Evolutionary conservation across 2,797 vertebrate species (phyloP).

Genomic region (Basileuterus tristriatus): DNA sequence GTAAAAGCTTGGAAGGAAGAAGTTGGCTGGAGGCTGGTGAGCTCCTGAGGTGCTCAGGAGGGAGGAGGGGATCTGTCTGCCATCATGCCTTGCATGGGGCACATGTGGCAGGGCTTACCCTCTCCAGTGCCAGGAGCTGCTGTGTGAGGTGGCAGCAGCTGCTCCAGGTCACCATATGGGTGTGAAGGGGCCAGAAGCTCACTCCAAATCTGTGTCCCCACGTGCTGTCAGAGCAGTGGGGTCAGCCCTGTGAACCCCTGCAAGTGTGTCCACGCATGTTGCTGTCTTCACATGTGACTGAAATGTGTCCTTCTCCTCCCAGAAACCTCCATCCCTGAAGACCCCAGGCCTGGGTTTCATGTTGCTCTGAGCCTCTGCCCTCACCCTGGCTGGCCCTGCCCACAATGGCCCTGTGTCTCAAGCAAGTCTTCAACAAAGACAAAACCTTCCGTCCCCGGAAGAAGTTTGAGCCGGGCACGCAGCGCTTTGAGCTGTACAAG

Average conservation of each 20-base stretch:
- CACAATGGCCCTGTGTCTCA: constrained; percentile 91
- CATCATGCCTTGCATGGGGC: not conserved
- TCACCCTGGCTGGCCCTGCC: not conserved
- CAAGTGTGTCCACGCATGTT: fast-evolving
- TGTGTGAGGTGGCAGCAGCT: not conserved
- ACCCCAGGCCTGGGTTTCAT: not conserved
- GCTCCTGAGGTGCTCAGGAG: not conserved
- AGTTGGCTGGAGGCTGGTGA: not conserved
- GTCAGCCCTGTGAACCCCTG: fast-evolving
- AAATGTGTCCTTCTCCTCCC: not conserved
- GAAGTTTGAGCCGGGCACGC: constrained; percentile 94
- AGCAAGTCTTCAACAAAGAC: constrained; percentile 98
- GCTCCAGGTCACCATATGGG: not conserved
- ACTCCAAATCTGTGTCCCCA: not conserved
- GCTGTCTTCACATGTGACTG: not conserved
- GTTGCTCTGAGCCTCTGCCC: not conserved
- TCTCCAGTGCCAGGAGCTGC: not conserved
- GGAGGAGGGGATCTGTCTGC: not conserved
- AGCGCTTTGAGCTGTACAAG: constrained; percentile 97
- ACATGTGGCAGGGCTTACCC: fast-evolving
- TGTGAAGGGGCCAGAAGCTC: not conserved
- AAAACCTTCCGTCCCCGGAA: constrained; percentile 96
- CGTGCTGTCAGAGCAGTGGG: not conserved
- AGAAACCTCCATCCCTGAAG: constrained; percentile 2
- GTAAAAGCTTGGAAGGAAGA: not conserved